Evolutionary conservation across 2,113 vertebrate species (phyloP), one percentile per base, ranked within the genome.

Genomic region (Amphiprion percula): DNA sequence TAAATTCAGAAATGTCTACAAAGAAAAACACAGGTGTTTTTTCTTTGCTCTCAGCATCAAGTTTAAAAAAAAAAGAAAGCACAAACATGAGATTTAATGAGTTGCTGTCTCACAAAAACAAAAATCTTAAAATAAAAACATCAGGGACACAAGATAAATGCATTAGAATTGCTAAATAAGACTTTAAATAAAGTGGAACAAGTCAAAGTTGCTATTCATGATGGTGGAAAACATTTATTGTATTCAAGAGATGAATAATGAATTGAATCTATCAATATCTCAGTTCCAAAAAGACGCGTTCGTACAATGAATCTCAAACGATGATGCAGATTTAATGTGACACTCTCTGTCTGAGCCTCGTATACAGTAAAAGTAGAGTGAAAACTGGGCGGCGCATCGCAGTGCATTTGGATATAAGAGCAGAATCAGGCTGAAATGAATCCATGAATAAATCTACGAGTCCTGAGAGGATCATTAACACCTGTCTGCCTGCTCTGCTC

Each of bases 391-490:
- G 68, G 59, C 73, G 84, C 78, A 79, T 87, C 86, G 77, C 24
- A 1, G 37, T 68, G 62, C 77, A 68, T 84, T 87, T 74, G 68
- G 62, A 82, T 84, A 70, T 76, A 83, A 65, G 75, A 37, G 26
- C 12, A 72, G 83, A 86, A 88, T 90, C 85, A 86, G 75, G 62
- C 73, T 83, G 58, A 82, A 80, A 61, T 68, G 89, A 88, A 90
- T 65, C 67, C 79, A 91, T 91, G 87, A 90, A 93, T 91, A 91
- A 90, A 92, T 89, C 80, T 87, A 11, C 3, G 54, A 49, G 84
- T 89, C 91, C 91, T 85, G 19, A n/a, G 87, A 87, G 88, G 72
- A 90, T 90, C 79, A 90, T 90, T 88, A 88, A 86, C 86, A 90
- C 88, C 86, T 90, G 80, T 90, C 86, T 75, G 67, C 52, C 88